Evolutionary conservation across 2,888 invertebrate genomes (phyloP).

Genomic region (Thyatira batis): DNA sequence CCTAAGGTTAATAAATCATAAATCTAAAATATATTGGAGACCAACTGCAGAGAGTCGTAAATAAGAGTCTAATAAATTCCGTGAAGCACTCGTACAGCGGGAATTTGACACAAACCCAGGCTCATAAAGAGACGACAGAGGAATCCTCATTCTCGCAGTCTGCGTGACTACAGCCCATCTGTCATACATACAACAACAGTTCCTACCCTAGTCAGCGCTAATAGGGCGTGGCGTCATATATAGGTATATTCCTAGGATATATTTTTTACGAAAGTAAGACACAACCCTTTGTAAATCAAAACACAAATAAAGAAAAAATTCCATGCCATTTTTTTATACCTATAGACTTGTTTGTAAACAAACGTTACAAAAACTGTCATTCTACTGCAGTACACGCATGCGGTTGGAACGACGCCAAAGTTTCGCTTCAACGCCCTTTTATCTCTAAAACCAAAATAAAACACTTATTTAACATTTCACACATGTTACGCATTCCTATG

Average conservation of each 20-base stretch:
- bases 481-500: conserved; percentile 47
- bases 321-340: conserved; percentile 28
- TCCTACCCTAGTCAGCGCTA: conserved; percentile 30
- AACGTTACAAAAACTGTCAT: conserved; percentile 44
- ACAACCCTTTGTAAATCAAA: not conserved
- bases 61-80: conserved; percentile 58
- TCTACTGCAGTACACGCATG: conserved; percentile 53
- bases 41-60: conserved; percentile 41
- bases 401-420: conserved; percentile 66
- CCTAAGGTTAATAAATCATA: not conserved
- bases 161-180: conserved; percentile 43
- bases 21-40: conserved; percentile 6
- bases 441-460: conserved; percentile 62
- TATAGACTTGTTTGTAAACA: conserved; percentile 63
- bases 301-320: not conserved
- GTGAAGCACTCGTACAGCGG: conserved; percentile 44
- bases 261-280: not conserved
- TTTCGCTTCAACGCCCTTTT: conserved; percentile 62
- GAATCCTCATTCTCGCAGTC: conserved; percentile 26
- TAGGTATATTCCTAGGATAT: not conserved
- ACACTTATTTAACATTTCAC: conserved; percentile 62
- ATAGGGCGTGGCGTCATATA: no score
- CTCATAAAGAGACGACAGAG: conserved; percentile 50
- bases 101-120: conserved; percentile 64
- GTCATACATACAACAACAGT: conserved; percentile 42